Percentiles rank a stretch among this genome's conserved stretches.
Conservation (phyloP, 2,113 vertebrate genomes). For the Hucho hucho region DNA sequence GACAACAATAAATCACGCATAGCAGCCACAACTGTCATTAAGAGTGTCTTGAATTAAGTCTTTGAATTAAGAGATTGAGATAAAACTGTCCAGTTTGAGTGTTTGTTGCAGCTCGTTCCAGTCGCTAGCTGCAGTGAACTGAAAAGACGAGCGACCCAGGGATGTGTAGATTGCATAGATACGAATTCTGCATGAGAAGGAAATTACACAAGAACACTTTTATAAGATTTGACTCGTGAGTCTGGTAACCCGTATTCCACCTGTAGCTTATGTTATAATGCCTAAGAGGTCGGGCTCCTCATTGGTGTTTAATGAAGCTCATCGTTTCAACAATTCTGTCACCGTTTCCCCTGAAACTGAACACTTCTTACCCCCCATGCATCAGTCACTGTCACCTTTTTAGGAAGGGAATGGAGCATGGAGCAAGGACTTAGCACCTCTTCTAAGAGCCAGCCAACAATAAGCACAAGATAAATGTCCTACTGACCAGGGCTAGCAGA, state of each 20-base stretch:
- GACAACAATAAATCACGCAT: no score
- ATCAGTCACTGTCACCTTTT: conserved; percentile 76
- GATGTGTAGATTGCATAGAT: background rate
- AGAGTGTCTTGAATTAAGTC: no score
- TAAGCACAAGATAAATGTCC: conserved; percentile 11
- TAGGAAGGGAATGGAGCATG: conserved; percentile 72
- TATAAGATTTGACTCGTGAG: background rate
- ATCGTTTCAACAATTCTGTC: conserved; percentile 51
- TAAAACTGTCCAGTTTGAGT: no score
- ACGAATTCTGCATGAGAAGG: no score
- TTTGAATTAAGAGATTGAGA: no score
- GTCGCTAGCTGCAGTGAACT: no score
- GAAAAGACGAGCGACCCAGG: no score
- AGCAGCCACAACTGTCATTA: no score
- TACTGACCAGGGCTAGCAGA: conserved; percentile 38
- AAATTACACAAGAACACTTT: background rate
- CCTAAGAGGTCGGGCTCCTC: conserved; percentile 48
- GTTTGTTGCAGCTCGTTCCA: no score
- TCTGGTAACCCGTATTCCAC: conserved; percentile 13
- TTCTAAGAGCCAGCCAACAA: conserved; percentile 52
- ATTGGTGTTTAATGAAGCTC: conserved; percentile 79
- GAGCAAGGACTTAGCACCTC: conserved; percentile 60
- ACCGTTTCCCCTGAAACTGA: conserved; percentile 69
- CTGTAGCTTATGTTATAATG: conserved; percentile 28
- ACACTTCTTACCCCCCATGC: conserved; percentile 69